phyloP scores from a whole-genome alignment of 2,113 vertebrate genomes.

The Gobiocypris rarus region DNA sequence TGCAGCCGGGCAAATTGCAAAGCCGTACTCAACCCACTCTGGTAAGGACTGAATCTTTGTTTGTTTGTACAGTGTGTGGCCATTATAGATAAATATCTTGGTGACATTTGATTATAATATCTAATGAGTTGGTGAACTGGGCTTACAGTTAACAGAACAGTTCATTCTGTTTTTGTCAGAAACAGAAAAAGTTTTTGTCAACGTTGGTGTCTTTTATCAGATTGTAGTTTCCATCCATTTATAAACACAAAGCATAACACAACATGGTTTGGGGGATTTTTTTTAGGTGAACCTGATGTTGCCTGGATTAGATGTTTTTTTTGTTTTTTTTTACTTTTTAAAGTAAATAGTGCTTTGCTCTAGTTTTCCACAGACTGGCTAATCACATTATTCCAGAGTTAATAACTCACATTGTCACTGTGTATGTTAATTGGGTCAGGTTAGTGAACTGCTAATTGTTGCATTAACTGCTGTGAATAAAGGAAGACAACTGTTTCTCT shows the following conservation, averaged over 20 bases:
- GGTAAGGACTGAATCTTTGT: conserved; percentile 77
- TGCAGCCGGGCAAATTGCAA: conserved; percentile 92
- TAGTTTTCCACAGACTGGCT: background rate
- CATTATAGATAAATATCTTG: background rate
- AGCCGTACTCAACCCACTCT: conserved; percentile 94
- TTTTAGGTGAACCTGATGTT: background rate
- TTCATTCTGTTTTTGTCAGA: background rate
- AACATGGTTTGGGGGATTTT: background rate
- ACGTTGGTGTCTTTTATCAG: background rate
- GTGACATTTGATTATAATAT: background rate
- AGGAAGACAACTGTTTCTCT: background rate
- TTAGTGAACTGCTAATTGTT: too few relatives aligned
- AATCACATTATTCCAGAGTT: background rate
- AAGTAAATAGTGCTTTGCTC: background rate
- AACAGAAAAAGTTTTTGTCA: too few relatives aligned
- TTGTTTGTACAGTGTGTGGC: conserved; percentile 5
- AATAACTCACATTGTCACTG: background rate
- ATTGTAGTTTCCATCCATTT: background rate
- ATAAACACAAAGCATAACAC: background rate
- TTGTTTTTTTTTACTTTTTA: background rate
- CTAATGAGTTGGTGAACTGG: background rate
- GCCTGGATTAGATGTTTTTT: background rate
- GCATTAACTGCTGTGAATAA: background rate
- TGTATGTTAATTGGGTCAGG: too few relatives aligned
- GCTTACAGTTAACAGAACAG: background rate